Evolutionary conservation across 2,113 vertebrate genomes (phyloP), one percentile per base, ranked within the genome.

Genomic region (Scartelaos histophorus): DNA sequence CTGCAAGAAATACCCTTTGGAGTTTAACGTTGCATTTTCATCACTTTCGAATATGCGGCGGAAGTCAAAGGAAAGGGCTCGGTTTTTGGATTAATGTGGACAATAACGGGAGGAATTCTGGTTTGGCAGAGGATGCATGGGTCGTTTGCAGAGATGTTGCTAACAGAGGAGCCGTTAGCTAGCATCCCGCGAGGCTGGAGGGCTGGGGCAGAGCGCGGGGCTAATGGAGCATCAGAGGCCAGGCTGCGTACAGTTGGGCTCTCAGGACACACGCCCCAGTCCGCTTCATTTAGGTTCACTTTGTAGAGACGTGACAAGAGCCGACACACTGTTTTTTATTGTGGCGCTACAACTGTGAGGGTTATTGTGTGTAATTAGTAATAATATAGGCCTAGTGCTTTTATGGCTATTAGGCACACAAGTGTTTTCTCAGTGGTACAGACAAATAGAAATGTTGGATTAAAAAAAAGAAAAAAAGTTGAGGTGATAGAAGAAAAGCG

Each of bases 41-140:
- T 90, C 92, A 94, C 91, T 91, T 95, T 82, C 78, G 92, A 95
- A 95, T 90, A 92, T 88, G 93, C 76, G 74, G 22, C 66, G 82
- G 76, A 79, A 93, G 86, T 86, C 73, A 54, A 74, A 82, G 81
- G 85, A 79, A 80, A 74, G 75, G 75, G 54, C 80, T 76, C 66
- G 62, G 87, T 90, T 88, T n/a, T 64, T 86, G 70, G 49, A 81
- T 82, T 81, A 86, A 83, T 89, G 76, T 61, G 69, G 70, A 87
- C 80, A 61, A 70, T 88, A 74, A 86, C 84, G 82, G 81, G 86
- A 22, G 80, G 85, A 82, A 83, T 86, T 87, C 81, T 88, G 80
- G 87, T 79, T 80, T 16, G 16, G 68, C 34, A 49, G 69, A 67
- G 51, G 70, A 74, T 57, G 68, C 76, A 61, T 77, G 81, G 77